These are phyloP conservation scores for Theonella swinhoei DNA, from an alignment of 37 sponge, comb jelly and placozoan species.

Conservation along the genomic window DNA sequence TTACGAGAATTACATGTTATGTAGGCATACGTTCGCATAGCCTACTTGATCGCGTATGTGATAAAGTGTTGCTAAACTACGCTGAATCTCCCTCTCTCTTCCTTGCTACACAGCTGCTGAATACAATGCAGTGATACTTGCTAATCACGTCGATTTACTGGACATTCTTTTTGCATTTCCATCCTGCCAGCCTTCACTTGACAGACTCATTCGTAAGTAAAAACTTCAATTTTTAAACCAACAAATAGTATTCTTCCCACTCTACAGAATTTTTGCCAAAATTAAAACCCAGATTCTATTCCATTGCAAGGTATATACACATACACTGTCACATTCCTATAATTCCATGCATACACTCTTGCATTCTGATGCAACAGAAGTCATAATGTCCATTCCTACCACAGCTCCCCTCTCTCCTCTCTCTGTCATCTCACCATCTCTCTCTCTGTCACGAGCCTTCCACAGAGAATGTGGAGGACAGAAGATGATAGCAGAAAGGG, in stretches of 20 bases:
- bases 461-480: slow-evolving; percentile 28
- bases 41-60: too few species aligned
- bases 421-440: slow-evolving; percentile 36
- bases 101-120: slow-evolving; percentile 81
- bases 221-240: not conserved
- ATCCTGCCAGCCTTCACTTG: slow-evolving; percentile 83
- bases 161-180: slow-evolving; percentile 89
- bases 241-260: not conserved
- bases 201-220: slow-evolving; percentile 66
- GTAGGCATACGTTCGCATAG: too few species aligned
- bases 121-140: slow-evolving; percentile 65
- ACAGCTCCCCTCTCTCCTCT: slow-evolving; percentile 56
- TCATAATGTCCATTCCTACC: too few species aligned
- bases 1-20: too few species aligned
- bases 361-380: too few species aligned
- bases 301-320: slow-evolving; percentile 68
- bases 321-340: too few species aligned
- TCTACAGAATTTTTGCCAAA: slow-evolving; percentile 78
- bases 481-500: slow-evolving; percentile 44
- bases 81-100: too few species aligned
- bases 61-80: too few species aligned
- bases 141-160: slow-evolving; percentile 64
- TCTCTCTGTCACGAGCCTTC: slow-evolving; percentile 57
- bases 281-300: slow-evolving; percentile 93
- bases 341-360: too few species aligned